Percentiles rank a stretch among this genome's conserved stretches.
These are phyloP conservation scores for Rhyacophila evoluta DNA, from an alignment of 2,888 invertebrate genomes.

Conservation along the genomic window DNA sequence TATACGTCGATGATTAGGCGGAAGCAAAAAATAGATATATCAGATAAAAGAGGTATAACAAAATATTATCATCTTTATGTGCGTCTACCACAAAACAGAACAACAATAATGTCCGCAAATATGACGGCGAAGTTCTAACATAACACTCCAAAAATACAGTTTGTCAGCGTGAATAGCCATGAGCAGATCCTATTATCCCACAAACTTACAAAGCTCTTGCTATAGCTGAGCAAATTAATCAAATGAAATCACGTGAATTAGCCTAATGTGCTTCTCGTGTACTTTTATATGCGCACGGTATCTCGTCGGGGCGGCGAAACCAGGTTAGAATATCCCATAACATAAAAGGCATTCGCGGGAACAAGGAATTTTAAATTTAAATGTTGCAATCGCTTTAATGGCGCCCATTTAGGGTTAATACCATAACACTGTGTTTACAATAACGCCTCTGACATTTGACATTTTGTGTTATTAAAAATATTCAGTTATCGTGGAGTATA, in stretches of 20 bases:
- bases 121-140: background rate
- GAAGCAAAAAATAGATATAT: too few relatives aligned
- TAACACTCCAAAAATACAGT: conserved; percentile 2
- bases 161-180: background rate
- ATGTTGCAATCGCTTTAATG: conserved; percentile 4
- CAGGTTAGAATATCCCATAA: background rate
- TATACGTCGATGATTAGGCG: too few relatives aligned
- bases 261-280: conserved; percentile 47
- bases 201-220: conserved; percentile 32
- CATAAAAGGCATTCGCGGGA: conserved; percentile 2
- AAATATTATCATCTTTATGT: too few relatives aligned
- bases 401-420: background rate
- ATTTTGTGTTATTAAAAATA: background rate
- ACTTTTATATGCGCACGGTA: conserved; percentile 31
- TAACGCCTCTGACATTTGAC: conserved; percentile 12
- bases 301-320: background rate
- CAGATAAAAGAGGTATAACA: too few relatives aligned
- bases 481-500: too few relatives aligned
- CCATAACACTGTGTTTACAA: background rate
- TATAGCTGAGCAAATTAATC: conserved; percentile 44
- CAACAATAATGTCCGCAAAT: too few relatives aligned
- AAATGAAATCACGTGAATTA: conserved; percentile 48
- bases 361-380: conserved; percentile 24
- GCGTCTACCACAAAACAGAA: too few relatives aligned
- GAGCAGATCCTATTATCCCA: conserved; percentile 5